Percentiles rank a stretch among this genome's conserved stretches.
Conservation (phyloP, 2,113 vertebrate genomes). For the Lycaon pictus region DNA sequence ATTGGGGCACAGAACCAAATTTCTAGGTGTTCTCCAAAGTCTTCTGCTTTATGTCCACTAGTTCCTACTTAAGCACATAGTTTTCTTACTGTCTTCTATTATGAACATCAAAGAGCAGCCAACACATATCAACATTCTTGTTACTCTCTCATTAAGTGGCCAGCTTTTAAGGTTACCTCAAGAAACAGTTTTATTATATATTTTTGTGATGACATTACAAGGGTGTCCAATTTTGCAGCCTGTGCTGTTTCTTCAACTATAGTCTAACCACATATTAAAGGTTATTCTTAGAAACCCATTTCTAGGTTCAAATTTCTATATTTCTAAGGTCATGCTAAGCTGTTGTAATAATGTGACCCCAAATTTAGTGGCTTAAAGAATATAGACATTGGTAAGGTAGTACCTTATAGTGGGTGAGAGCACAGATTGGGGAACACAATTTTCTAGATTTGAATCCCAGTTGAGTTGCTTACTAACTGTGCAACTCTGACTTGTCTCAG, state of each 20-base stretch:
- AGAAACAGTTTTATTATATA: not conserved
- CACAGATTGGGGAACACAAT: not conserved
- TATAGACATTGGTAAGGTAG: not conserved
- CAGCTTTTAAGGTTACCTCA: not conserved
- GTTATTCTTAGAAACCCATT: not conserved
- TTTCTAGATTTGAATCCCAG: not conserved
- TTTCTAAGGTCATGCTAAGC: conserved; percentile 4
- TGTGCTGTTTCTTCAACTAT: not conserved
- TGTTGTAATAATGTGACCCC: not conserved
- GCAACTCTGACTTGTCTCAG: not conserved
- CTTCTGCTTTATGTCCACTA: not conserved
- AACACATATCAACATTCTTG: not conserved
- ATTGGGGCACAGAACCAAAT: not conserved
- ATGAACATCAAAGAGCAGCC: not conserved
- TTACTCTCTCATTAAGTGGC: not conserved
- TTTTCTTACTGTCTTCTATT: not conserved
- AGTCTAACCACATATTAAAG: not conserved
- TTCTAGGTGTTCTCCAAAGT: not conserved
- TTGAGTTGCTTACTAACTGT: not conserved
- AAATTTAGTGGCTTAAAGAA: not conserved
- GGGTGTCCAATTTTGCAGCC: not conserved
- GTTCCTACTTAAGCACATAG: not conserved
- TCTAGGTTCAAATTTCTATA: not conserved
- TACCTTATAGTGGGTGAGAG: not conserved
- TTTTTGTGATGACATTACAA: not conserved